Base-by-base conservation (phyloP, 2,888 invertebrate genomes). In the Trilocha varians region DNA sequence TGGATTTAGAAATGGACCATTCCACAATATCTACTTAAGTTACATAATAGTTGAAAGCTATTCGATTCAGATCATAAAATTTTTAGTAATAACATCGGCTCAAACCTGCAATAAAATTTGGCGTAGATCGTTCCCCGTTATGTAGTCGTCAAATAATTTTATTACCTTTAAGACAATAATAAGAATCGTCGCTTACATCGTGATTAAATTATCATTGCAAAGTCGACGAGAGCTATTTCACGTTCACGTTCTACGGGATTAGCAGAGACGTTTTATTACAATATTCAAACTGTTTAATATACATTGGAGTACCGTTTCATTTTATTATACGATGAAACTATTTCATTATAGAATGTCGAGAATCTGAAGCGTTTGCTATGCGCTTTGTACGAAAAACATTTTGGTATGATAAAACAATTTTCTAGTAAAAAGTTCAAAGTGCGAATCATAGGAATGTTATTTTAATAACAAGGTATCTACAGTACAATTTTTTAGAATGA, bases 201-300 rank as follows among this genome's bases (percentile, higher is more conserved):
- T 69, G 73, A 80, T 83, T 80, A 79, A 82, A 80, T 83, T 82
- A 80, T 78, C 73, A 80, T 80, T 80, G 77, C 79, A 78, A 82
- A 79, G 71, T 75, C 67, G 55, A 54, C 48, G 55, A 45, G 52
- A 65, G 63, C 66, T 68, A 71, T 65, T 63, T 60, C 64, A 52
- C 60, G 58, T 54, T 61, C 65, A 61, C 62, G 60, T 59, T 62
- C 50, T 51, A 54, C 49, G 46, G 59, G 58, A 67, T 67, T 66
- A 69, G 53, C 49, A 51, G 47, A 47, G 55, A 49, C 57, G 50
- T 61, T 65, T 62, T 66, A 65, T 63, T 65, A 57, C 32, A 42
- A 34, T 38, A 42, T 42, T 38, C 38, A 42, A 42, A 42, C 38
- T 42, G 32, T 32, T 38, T 38, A 25, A 36, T 34, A 57, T 54